Evolutionary conservation across 1,140 invertebrate genomes (phyloP).

Genomic region (Bombus vancouverensis): DNA sequence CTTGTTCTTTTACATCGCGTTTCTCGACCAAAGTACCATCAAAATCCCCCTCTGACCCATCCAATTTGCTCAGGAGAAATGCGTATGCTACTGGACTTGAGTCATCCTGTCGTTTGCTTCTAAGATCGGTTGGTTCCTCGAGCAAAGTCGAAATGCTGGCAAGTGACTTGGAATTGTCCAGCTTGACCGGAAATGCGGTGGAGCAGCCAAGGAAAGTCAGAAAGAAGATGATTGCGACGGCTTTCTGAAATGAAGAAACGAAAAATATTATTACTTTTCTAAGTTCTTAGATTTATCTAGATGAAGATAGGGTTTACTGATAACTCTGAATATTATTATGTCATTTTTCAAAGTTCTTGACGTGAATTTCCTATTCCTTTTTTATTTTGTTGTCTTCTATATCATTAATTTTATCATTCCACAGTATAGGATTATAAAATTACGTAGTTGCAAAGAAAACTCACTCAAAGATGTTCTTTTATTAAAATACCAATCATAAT

Average conservation of each 20-base stretch:
- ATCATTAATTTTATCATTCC: no score
- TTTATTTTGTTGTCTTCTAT: no score
- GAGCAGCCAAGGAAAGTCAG: slow-evolving; percentile 21
- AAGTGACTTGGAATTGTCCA: neutral
- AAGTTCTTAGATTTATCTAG: neutral
- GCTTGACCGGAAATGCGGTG: slow-evolving; percentile 31
- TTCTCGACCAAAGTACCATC: slow-evolving; percentile 39
- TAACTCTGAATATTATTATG: neutral
- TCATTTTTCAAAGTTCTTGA: neutral
- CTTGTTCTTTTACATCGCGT: slow-evolving; percentile 53
- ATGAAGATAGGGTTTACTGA: neutral
- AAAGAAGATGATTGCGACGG: neutral
- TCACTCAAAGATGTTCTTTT: no score
- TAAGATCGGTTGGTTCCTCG: neutral
- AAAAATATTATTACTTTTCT: neutral
- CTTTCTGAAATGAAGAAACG: slow-evolving; percentile 8
- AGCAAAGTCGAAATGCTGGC: neutral
- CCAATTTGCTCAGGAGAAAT: neutral
- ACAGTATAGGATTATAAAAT: no score
- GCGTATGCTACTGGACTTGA: neutral
- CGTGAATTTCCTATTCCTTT: no score
- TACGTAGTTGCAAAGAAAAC: no score
- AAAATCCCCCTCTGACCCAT: neutral
- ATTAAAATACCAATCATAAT: no score
- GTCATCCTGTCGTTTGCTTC: neutral